Conservation (phyloP, 2,113 vertebrate genomes). For the Corythoichthys haematopterus region DNA sequence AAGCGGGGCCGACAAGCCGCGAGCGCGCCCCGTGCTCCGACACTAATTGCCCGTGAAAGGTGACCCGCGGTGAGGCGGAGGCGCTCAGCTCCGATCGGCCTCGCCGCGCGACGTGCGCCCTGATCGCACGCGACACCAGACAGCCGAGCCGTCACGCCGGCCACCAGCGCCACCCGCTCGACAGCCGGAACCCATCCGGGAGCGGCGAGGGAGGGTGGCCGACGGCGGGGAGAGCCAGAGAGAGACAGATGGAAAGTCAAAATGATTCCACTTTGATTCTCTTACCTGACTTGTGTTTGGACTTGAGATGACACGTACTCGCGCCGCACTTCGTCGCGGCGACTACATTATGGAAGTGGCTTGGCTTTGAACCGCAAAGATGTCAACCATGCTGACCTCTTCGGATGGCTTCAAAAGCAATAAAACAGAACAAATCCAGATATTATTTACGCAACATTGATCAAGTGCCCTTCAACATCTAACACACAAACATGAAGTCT, state of each 20-base stretch:
- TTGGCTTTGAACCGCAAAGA: neutral
- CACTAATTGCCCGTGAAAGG: conserved; percentile 99
- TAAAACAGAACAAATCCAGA: neutral
- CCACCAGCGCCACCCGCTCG: conserved; percentile 70
- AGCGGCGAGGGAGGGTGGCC: conserved; percentile 28
- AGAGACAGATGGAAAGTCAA: conserved; percentile 18
- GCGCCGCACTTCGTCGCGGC: neutral
- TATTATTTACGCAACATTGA: neutral
- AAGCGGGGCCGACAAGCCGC: conserved; percentile 91
- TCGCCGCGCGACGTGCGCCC: conserved; percentile 67
- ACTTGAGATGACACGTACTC: neutral
- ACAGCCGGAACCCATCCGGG: conserved; percentile 69
- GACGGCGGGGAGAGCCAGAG: conserved; percentile 19
- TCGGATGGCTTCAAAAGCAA: too few relatives aligned
- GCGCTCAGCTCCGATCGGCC: conserved; percentile 88
- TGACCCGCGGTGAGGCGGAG: conserved; percentile 93
- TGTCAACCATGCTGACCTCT: neutral
- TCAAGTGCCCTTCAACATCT: neutral
- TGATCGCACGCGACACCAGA: conserved; percentile 90
- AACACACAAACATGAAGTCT: neutral
- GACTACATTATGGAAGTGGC: neutral
- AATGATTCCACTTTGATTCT: conserved; percentile 5
- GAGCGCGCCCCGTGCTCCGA: conserved; percentile 87
- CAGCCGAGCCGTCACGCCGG: conserved; percentile 85
- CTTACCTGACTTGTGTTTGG: conserved; percentile 2